These are phyloP conservation scores for Coreoperca whiteheadi DNA, from an alignment of 2,113 vertebrate species.

Conservation along the genomic window DNA sequence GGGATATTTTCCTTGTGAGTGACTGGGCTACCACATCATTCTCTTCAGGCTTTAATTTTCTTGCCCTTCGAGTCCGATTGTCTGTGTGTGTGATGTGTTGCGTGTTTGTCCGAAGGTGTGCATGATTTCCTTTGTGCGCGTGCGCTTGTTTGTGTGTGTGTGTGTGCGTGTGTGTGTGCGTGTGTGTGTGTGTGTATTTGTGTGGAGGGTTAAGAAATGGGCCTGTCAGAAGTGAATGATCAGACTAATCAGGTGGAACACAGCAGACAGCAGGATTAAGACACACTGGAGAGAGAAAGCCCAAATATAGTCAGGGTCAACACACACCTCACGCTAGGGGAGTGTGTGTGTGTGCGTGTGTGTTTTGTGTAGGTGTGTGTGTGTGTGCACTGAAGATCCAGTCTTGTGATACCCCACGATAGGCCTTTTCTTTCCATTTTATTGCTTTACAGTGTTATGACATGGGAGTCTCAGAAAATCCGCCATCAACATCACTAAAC, in stretches of 20 bases:
- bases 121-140: too few species aligned
- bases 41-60: constrained; percentile 43
- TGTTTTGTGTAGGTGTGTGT: constrained; percentile 2
- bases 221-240: constrained; percentile 79
- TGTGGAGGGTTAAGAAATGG: constrained; percentile 56
- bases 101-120: constrained; percentile 14
- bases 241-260: constrained; percentile 75
- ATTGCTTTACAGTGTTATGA: constrained; percentile 29
- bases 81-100: constrained; percentile 26
- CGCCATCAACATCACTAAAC: constrained; percentile 19
- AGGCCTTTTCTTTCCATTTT: constrained; percentile 2
- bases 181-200: constrained; percentile 16
- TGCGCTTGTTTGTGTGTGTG: constrained; percentile 9
- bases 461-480: constrained; percentile 7
- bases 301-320: constrained; percentile 66
- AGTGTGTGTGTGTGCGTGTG: constrained; percentile 22
- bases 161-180: constrained; percentile 16
- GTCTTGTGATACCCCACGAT: constrained; percentile 47
- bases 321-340: constrained; percentile 29
- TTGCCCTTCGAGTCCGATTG: constrained; percentile 43
- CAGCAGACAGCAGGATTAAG: constrained; percentile 72
- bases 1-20: constrained; percentile 69
- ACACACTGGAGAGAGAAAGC: constrained; percentile 56
- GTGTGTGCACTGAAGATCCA: constrained; percentile 6
- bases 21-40: constrained; percentile 46